phyloP scores from a whole-genome alignment of 1,140 invertebrate genomes.

The Drosophila seguyi region DNA sequence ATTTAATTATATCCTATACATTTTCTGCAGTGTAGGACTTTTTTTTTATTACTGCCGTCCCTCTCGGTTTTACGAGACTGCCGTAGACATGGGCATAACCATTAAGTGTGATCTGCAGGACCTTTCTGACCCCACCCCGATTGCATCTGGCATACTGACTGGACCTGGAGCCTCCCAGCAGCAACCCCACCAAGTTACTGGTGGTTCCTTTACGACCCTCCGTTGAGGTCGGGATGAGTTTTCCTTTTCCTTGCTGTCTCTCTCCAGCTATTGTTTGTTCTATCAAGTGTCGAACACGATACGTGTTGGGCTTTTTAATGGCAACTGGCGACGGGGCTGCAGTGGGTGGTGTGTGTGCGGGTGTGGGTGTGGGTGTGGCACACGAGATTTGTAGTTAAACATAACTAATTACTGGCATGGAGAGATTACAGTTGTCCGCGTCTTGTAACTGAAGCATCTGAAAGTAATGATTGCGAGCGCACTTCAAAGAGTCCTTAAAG shows the following conservation, averaged over 20 bases:
- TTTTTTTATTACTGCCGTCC: slow-evolving; percentile 54
- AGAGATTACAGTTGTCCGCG: slow-evolving; percentile 18
- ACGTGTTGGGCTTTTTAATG: slow-evolving; percentile 75
- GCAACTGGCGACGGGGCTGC: slow-evolving; percentile 11
- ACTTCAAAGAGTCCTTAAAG: slow-evolving; percentile 8
- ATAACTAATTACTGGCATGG: slow-evolving; percentile 48
- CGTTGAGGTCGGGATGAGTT: slow-evolving; percentile 32
- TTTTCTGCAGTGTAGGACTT: slow-evolving; percentile 10
- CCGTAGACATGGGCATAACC: slow-evolving; percentile 61
- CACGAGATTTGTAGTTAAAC: slow-evolving; percentile 35
- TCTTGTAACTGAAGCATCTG: slow-evolving; percentile 2
- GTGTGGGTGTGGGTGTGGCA: background rate
- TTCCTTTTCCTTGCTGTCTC: slow-evolving; percentile 26
- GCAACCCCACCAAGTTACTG: slow-evolving; percentile 22
- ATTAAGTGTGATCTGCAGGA: slow-evolving; percentile 51
- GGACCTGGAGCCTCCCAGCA: background rate
- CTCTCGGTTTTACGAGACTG: slow-evolving; percentile 62
- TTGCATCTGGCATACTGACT: slow-evolving; percentile 64
- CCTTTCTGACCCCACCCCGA: slow-evolving; percentile 13
- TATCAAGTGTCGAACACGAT: slow-evolving; percentile 60
- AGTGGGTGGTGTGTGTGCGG: background rate
- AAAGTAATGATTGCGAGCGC: slow-evolving; percentile 3
- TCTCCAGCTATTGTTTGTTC: slow-evolving; percentile 38
- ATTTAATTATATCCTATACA: background rate
- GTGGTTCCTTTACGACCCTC: slow-evolving; percentile 64